Percentiles rank a stretch among this genome's conserved stretches.
Evolutionary conservation across 2,888 invertebrate species (phyloP).

Genomic region (Ennomos quercinarius): DNA sequence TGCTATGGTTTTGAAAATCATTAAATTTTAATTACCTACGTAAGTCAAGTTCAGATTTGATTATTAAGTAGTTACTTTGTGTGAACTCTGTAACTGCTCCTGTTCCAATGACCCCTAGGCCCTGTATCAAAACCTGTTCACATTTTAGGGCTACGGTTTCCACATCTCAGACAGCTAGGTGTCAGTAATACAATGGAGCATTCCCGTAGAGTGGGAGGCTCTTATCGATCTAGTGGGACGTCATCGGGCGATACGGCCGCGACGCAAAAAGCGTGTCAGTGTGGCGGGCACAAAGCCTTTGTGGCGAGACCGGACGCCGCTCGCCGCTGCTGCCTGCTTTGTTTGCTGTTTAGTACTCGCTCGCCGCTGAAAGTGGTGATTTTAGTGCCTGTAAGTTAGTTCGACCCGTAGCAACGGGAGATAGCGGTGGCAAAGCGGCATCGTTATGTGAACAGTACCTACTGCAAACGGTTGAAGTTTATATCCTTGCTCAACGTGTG

Average conservation of each 20-base stretch:
- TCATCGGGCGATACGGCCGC: conserved; percentile 82
- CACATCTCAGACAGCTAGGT: conserved; percentile 80
- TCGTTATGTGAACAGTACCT: conserved; percentile 19
- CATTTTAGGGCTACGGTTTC: conserved; percentile 78
- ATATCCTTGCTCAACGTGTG: too few relatives aligned
- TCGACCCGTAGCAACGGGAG: conserved; percentile 49
- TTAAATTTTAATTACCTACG: too few relatives aligned
- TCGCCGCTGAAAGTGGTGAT: conserved; percentile 74
- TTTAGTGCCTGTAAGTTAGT: conserved; percentile 68
- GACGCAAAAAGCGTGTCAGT: conserved; percentile 84
- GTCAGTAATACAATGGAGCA: conserved; percentile 81
- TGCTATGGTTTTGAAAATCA: too few relatives aligned
- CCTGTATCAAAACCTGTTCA: conserved; percentile 43
- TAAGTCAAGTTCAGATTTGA: too few relatives aligned
- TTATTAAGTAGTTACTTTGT: too few relatives aligned
- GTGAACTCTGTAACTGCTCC: conserved; percentile 4
- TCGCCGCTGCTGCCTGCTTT: conserved; percentile 74
- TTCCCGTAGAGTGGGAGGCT: conserved; percentile 81
- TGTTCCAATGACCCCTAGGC: conserved; percentile 28
- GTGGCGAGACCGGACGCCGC: conserved; percentile 80
- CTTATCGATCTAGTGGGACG: conserved; percentile 84
- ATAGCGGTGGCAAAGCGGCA: conserved; percentile 28
- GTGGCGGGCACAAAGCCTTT: conserved; percentile 75
- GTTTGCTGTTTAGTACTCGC: conserved; percentile 79
- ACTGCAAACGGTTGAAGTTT: conserved; percentile 7